These are phyloP conservation scores for Caerostris extrusa DNA, from an alignment of 1,140 invertebrate species.

Conservation along the genomic window DNA sequence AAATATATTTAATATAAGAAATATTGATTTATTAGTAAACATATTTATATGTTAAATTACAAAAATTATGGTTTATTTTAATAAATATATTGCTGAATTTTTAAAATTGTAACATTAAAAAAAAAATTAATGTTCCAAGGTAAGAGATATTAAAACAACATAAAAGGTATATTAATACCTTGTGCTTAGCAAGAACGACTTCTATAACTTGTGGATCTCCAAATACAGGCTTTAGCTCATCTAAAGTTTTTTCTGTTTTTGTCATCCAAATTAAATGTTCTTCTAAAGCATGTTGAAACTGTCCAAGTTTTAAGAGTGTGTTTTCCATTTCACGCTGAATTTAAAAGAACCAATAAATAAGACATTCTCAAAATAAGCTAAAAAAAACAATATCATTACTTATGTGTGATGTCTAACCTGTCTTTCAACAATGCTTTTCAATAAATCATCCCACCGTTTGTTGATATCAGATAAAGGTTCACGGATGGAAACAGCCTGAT, in stretches of 20 bases:
- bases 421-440: slow-evolving; percentile 93
- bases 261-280: slow-evolving; percentile 97
- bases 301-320: slow-evolving; percentile 94
- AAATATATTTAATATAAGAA: too few relatives aligned
- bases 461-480: slow-evolving; percentile 95
- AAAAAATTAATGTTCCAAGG: neutral
- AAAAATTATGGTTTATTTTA: too few relatives aligned
- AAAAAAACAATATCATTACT: slow-evolving; percentile 81
- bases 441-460: slow-evolving; percentile 93
- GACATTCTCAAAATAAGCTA: neutral
- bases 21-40: neutral
- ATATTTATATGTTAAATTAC: neutral
- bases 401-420: slow-evolving; percentile 89
- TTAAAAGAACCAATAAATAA: neutral
- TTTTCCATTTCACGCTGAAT: slow-evolving; percentile 90
- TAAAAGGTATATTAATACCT: slow-evolving; percentile 82
- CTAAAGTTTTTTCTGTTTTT: slow-evolving; percentile 91
- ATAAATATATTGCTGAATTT: too few relatives aligned
- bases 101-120: too few relatives aligned
- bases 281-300: slow-evolving; percentile 97
- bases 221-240: slow-evolving; percentile 91
- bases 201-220: slow-evolving; percentile 96
- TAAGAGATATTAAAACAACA: neutral
- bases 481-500: slow-evolving; percentile 95
- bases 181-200: slow-evolving; percentile 96